Percentiles rank a stretch among this genome's conserved stretches.
These are phyloP conservation scores for Elephantulus edwardii DNA, from an alignment of 2,113 vertebrate genomes.

Conservation along the genomic window DNA sequence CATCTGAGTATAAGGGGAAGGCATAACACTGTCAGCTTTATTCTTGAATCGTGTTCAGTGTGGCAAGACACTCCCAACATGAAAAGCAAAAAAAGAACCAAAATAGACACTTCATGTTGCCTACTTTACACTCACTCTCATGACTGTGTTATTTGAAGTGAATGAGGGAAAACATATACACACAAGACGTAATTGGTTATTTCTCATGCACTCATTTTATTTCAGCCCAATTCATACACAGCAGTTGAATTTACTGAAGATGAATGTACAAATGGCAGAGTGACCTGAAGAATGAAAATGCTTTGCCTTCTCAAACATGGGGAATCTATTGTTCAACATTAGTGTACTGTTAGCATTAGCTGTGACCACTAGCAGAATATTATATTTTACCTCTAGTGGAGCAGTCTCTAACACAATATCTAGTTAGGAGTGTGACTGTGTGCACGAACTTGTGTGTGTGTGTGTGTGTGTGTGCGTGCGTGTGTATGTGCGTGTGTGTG, in stretches of 20 bases:
- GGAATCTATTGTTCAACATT: background rate
- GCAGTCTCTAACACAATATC: background rate
- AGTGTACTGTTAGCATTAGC: background rate
- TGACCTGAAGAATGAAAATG: background rate
- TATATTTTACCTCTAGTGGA: conserved; percentile 35
- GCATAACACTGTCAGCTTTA: background rate
- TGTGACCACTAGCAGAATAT: background rate
- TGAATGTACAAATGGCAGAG: conserved; percentile 6
- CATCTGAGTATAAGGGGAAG: background rate
- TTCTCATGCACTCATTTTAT: background rate
- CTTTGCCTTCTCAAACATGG: background rate
- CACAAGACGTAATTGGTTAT: background rate
- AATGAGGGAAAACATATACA: background rate
- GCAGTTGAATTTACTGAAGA: conserved; percentile 16
- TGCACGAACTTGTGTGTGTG: background rate
- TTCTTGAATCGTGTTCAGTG: background rate
- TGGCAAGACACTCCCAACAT: background rate
- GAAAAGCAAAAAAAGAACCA: background rate
- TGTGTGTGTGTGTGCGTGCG: background rate
- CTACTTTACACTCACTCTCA: background rate
- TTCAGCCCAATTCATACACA: background rate
- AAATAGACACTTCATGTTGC: background rate
- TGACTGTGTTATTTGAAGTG: background rate
- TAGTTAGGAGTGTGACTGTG: background rate
- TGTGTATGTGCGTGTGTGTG: background rate